Percentiles rank a stretch among this genome's conserved stretches.
Evolutionary conservation across 2,888 invertebrate species (phyloP).

Genomic region (Ptychoptera contaminata): DNA sequence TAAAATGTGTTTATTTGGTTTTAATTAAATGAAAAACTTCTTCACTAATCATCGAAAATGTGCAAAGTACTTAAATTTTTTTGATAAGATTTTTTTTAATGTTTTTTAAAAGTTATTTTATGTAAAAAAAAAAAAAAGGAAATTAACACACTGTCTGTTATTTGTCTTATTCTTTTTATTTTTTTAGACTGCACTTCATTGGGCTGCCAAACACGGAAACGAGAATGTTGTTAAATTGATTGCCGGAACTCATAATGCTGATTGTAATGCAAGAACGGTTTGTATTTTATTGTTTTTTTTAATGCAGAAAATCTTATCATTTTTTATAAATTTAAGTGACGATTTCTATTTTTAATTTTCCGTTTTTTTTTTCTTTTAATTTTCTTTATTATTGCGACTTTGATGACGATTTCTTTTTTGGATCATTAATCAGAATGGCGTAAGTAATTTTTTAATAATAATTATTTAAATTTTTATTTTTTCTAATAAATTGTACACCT

Average conservation of each 20-base stretch:
- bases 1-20: no score
- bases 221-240: constrained; percentile 80
- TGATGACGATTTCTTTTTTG: constrained; percentile 1
- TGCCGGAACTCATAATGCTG: constrained; percentile 71
- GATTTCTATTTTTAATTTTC: constrained; percentile 4
- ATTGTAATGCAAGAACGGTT: constrained; percentile 79
- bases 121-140: neutral
- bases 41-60: neutral
- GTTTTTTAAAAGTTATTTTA: neutral
- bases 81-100: neutral
- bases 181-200: constrained; percentile 84
- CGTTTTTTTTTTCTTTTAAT: constrained; percentile 1
- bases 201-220: constrained; percentile 92
- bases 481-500: no score
- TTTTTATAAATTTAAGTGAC: no score
- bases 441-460: constrained; percentile 23
- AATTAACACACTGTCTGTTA: neutral
- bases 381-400: neutral
- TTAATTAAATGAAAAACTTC: neutral
- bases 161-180: constrained; percentile 12
- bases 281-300: constrained; percentile 21
- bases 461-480: neutral
- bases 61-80: neutral
- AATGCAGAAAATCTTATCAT: no score
- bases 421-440: constrained; percentile 21